A percentile compares a stretch with the other conserved stretches of the same genome.
Conservation (phyloP, 2,113 vertebrate species). For the Meles meles region DNA sequence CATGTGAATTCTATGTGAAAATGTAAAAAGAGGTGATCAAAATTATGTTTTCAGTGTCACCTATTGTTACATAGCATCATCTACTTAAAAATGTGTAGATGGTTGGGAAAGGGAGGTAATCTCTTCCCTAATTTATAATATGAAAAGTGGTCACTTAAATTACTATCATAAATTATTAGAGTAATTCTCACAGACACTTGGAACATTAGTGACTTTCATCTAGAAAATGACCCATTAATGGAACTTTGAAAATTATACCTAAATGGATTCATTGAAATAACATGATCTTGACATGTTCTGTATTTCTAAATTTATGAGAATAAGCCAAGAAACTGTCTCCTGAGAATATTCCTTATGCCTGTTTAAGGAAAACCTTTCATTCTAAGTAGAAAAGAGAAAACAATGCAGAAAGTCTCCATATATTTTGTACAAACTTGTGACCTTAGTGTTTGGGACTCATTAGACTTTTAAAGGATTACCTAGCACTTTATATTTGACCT, state of each 20-base stretch:
- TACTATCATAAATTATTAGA: background rate
- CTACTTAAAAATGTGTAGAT: background rate
- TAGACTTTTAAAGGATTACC: constrained; percentile 15
- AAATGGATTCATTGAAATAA: constrained; percentile 14
- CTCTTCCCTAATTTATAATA: background rate
- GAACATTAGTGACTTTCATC: constrained; percentile 13
- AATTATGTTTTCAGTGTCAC: background rate
- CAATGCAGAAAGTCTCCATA: background rate
- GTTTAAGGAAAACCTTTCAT: background rate
- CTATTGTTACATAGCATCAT: background rate
- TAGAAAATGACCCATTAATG: constrained; percentile 13
- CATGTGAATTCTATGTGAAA: background rate
- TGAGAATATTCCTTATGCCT: background rate
- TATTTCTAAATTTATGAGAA: constrained; percentile 24
- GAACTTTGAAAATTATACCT: constrained; percentile 18
- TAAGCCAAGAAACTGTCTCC: background rate
- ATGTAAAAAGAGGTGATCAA: background rate
- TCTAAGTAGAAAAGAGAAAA: background rate
- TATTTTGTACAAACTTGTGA: background rate
- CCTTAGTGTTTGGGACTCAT: background rate
- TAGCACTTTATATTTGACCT: background rate
- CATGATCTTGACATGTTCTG: background rate
- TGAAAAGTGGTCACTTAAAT: background rate
- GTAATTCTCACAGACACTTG: background rate
- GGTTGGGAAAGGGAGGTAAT: background rate